Conservation (phyloP, 2,888 invertebrate genomes). For the Limnephilus marmoratus region DNA sequence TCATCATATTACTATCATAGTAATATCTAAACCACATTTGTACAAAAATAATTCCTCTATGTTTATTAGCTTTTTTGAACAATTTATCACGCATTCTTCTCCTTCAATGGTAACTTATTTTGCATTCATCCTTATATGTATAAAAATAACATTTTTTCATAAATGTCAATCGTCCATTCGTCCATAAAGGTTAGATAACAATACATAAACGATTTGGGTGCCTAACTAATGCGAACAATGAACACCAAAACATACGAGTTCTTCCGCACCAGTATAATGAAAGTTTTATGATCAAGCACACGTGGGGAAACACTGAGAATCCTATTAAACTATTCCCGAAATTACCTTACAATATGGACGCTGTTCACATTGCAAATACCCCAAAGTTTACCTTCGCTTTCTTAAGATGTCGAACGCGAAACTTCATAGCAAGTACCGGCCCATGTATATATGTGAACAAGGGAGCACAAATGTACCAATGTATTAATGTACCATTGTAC, state of each 20-base stretch:
- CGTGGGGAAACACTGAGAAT: constrained; percentile 12
- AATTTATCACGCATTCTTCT: no score
- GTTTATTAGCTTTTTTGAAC: no score
- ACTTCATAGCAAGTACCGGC: constrained; percentile 38
- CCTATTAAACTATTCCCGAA: constrained; percentile 28
- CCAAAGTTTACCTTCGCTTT: constrained; percentile 58
- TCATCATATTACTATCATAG: background rate
- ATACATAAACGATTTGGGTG: background rate
- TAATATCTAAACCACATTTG: background rate
- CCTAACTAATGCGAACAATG: background rate
- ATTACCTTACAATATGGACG: constrained; percentile 45
- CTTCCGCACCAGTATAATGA: constrained; percentile 14
- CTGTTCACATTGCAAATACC: constrained; percentile 38
- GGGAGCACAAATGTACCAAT: background rate
- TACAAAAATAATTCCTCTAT: background rate
- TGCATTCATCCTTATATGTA: no score
- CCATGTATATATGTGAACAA: background rate
- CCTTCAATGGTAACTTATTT: no score
- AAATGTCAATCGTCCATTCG: background rate
- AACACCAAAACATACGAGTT: background rate
- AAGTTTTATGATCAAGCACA: constrained; percentile 31
- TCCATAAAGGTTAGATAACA: no score
- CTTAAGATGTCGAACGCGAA: constrained; percentile 62
- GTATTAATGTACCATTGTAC: constrained; percentile 1
- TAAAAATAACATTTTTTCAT: background rate